These are phyloP conservation scores for Dasypus novemcinctus DNA, from an alignment of 2,113 vertebrate species.

Conservation along the genomic window DNA sequence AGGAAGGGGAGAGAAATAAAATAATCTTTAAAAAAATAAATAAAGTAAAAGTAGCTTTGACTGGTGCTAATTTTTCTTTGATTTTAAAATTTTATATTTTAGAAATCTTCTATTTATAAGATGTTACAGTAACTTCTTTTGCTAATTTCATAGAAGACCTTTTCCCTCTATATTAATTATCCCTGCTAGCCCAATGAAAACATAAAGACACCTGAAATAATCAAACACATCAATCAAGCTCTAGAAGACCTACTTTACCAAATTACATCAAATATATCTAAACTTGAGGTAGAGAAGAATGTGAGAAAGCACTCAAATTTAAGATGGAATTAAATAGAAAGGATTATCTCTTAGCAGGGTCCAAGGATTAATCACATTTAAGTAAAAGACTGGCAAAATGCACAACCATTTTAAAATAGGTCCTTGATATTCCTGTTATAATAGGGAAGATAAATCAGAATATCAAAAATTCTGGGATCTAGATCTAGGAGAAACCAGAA, in stretches of 20 bases:
- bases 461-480: not conserved
- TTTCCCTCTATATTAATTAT: slow-evolving; percentile 31
- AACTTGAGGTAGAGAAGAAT: not conserved
- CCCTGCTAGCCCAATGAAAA: not conserved
- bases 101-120: slow-evolving; percentile 23
- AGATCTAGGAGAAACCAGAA: not conserved
- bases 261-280: slow-evolving; percentile 26
- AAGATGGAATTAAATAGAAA: slow-evolving; percentile 20
- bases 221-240: not conserved
- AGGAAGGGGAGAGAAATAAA: no score
- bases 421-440: not conserved
- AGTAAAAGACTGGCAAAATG: not conserved
- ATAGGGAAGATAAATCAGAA: not conserved
- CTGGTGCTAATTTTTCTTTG: not conserved
- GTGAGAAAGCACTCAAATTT: slow-evolving; percentile 14
- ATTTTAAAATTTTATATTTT: slow-evolving; percentile 5
- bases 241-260: not conserved
- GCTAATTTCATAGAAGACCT: not conserved
- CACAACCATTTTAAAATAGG: not conserved
- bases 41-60: not conserved
- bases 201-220: not conserved
- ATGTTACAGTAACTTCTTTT: slow-evolving; percentile 15
- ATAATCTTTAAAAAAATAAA: no score
- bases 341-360: not conserved
- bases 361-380: not conserved